phyloP scores from a whole-genome alignment of 1,140 invertebrate genomes.

The Drosophila eugracilis region DNA sequence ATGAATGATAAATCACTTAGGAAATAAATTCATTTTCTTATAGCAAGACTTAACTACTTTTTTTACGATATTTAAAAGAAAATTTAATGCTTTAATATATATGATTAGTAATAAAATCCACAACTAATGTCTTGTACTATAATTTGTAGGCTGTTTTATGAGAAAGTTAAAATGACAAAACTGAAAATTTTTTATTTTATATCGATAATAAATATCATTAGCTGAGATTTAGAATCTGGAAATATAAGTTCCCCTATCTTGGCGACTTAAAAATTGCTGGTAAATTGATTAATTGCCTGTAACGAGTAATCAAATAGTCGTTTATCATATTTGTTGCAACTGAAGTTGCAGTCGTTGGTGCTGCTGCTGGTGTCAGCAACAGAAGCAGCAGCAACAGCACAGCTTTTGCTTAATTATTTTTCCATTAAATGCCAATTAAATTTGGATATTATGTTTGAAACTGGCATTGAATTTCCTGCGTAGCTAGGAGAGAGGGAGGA shows the following conservation, averaged over 20 bases:
- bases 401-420: slow-evolving; percentile 66
- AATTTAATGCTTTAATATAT: background rate
- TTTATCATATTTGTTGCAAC: slow-evolving; percentile 5
- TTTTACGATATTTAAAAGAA: background rate
- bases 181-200: background rate
- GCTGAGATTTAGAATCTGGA: no score
- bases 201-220: no score
- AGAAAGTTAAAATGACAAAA: background rate
- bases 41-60: background rate
- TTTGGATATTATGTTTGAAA: slow-evolving; percentile 48
- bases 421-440: slow-evolving; percentile 71
- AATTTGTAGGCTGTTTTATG: background rate
- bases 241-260: no score
- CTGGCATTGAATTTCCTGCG: slow-evolving; percentile 17
- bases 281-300: background rate
- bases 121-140: background rate
- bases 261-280: background rate
- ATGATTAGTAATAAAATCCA: background rate
- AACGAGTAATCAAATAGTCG: slow-evolving; percentile 28
- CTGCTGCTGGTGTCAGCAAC: slow-evolving; percentile 28
- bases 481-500: background rate
- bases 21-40: no score
- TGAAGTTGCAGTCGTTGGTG: background rate
- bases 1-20: background rate
- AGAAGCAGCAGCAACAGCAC: slow-evolving; percentile 16